These are phyloP conservation scores for human (Homo sapiens) DNA, from an alignment of 2,113 vertebrate species.

Conservation along the genomic window DNA sequence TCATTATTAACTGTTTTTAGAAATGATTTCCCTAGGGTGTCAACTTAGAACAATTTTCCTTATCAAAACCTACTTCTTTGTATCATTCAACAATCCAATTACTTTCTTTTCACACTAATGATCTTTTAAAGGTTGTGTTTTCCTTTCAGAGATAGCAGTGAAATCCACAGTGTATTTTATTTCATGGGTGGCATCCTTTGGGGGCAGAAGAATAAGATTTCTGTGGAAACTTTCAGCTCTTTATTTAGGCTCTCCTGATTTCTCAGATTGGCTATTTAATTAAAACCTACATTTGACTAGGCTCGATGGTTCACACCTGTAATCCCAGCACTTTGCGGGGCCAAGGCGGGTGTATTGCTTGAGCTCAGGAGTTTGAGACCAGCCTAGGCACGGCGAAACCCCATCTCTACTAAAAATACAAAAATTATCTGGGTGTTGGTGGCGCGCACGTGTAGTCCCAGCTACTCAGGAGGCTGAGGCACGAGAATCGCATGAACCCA, in stretches of 20 bases:
- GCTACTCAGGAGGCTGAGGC: too few relatives aligned
- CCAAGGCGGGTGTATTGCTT: too few relatives aligned
- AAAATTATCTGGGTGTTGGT: too few relatives aligned
- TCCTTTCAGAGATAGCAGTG: neutral
- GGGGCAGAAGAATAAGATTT: neutral
- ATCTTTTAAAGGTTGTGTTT: neutral
- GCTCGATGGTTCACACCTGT: too few relatives aligned
- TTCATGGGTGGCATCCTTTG: neutral
- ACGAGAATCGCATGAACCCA: too few relatives aligned
- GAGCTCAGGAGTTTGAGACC: too few relatives aligned
- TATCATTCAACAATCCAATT: slow-evolving; percentile 52
- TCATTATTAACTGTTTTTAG: slow-evolving; percentile 61
- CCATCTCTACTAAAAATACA: too few relatives aligned
- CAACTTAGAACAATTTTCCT: slow-evolving; percentile 58
- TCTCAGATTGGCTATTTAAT: neutral
- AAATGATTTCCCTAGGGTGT: slow-evolving; percentile 61
- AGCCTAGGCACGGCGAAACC: too few relatives aligned
- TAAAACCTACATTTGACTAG: neutral
- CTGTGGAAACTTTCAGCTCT: neutral
- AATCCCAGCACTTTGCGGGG: too few relatives aligned
- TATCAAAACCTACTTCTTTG: slow-evolving; percentile 53
- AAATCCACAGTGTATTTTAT: slow-evolving; percentile 11
- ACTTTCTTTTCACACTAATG: slow-evolving; percentile 38
- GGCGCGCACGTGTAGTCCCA: too few relatives aligned
- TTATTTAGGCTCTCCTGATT: neutral